Evolutionary conservation across 2,797 vertebrate genomes (phyloP).

Genomic region (Chloroceryle inda): DNA sequence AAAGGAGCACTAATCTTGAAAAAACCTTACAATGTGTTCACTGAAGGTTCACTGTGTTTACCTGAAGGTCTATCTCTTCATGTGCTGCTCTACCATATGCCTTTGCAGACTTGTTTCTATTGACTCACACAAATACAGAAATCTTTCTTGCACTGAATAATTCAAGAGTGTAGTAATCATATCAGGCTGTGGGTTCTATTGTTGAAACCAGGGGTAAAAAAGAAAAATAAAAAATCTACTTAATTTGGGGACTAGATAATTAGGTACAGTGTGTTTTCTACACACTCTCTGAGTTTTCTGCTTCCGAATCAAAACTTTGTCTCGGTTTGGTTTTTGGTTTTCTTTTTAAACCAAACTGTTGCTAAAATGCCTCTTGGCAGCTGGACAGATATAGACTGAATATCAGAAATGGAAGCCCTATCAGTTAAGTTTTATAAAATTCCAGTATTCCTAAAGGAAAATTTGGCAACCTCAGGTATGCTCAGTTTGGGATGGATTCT

Average conservation of each 20-base stretch:
- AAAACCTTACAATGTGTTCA: neutral
- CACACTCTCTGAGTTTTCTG: neutral
- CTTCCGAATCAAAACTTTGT: neutral
- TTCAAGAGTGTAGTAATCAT: neutral
- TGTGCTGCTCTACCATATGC: fast-evolving
- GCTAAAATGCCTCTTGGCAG: neutral
- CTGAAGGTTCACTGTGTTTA: neutral
- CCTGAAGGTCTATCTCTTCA: neutral
- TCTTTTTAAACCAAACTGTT: neutral
- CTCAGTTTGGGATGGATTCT: neutral
- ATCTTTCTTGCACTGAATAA: neutral
- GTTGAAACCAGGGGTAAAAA: neutral
- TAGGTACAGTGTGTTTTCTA: neutral
- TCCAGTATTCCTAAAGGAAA: neutral
- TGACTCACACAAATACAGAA: neutral
- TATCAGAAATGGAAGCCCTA: neutral
- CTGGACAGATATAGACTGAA: neutral
- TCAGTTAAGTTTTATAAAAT: neutral
- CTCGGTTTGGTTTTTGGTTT: no score
- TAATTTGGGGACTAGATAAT: neutral
- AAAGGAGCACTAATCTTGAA: neutral
- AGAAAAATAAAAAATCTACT: neutral
- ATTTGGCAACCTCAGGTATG: neutral
- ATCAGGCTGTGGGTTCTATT: neutral
- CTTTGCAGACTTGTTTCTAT: neutral